Evolutionary conservation across 2,113 vertebrate genomes (phyloP).

Genomic region (Calidris pygmaea): DNA sequence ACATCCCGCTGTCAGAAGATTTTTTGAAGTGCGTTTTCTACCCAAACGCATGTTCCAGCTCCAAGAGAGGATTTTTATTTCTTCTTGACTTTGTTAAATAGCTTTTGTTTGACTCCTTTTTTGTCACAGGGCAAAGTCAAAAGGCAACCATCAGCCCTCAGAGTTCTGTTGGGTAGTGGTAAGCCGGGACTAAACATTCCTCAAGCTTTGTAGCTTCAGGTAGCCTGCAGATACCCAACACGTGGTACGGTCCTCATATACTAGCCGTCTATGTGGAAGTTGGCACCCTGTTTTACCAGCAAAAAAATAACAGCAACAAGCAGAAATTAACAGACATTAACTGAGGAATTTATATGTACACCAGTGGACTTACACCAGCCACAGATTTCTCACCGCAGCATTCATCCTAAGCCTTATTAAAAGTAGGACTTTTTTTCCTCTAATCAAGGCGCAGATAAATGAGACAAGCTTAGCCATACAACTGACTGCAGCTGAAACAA

Average conservation of each 20-base stretch:
- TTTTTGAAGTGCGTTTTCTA: background rate
- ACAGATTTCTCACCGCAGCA: background rate
- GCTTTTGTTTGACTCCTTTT: background rate
- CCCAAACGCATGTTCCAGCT: slow-evolving; percentile 28
- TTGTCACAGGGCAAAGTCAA: background rate
- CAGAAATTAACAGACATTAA: background rate
- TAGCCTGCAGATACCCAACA: fast-evolving
- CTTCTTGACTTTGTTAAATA: background rate
- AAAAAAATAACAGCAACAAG: background rate
- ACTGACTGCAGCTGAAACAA: background rate
- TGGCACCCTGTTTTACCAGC: background rate
- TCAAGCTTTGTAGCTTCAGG: background rate
- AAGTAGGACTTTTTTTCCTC: background rate
- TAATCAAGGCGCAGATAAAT: background rate
- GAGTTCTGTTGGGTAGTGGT: background rate
- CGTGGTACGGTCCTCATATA: background rate
- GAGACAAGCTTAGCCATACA: background rate
- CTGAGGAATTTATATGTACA: background rate
- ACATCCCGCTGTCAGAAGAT: slow-evolving; percentile 11
- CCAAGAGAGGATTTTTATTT: background rate
- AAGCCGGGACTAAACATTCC: background rate
- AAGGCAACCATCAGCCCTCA: background rate
- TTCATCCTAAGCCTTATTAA: background rate
- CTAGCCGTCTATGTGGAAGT: background rate
- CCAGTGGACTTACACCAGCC: background rate